Percentiles rank a stretch among this genome's conserved stretches.
phyloP scores from a whole-genome alignment of 2,888 invertebrate species.

The Cephus rjabovi region DNA sequence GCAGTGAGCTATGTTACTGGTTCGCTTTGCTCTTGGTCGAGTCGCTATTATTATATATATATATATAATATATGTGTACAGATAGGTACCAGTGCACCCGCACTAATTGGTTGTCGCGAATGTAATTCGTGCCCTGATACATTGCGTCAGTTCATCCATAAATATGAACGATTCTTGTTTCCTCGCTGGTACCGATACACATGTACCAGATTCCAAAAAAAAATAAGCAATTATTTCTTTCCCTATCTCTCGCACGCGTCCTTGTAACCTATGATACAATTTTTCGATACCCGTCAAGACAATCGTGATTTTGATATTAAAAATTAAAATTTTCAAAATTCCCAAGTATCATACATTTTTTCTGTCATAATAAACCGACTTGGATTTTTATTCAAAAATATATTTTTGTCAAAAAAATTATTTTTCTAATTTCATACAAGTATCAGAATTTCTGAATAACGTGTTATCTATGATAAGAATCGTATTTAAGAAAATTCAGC shows the following conservation, averaged over 20 bases:
- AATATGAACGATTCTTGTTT: slow-evolving; percentile 2
- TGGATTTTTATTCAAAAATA: background rate
- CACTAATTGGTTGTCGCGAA: slow-evolving; percentile 38
- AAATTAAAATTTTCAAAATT: no score
- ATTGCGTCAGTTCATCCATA: slow-evolving; percentile 24
- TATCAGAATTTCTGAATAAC: rapidly evolving
- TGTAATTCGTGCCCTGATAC: slow-evolving; percentile 33
- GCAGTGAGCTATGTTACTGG: slow-evolving; percentile 32
- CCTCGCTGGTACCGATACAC: background rate
- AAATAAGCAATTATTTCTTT: background rate
- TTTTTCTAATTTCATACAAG: no score
- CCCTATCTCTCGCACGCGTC: no score
- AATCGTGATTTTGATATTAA: no score
- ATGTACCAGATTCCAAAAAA: background rate
- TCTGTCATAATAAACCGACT: no score
- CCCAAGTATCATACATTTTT: rapidly evolving
- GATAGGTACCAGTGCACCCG: slow-evolving; percentile 33
- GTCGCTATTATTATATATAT: slow-evolving; percentile 46
- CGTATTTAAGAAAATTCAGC: background rate
- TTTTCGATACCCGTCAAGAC: no score
- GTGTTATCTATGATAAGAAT: background rate
- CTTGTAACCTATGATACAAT: no score
- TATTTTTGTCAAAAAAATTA: background rate
- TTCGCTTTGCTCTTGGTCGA: slow-evolving; percentile 31
- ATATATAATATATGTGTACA: slow-evolving; percentile 14